Evolutionary conservation across 1,140 invertebrate genomes (phyloP).

Genomic region (Heliconius hermathena): DNA sequence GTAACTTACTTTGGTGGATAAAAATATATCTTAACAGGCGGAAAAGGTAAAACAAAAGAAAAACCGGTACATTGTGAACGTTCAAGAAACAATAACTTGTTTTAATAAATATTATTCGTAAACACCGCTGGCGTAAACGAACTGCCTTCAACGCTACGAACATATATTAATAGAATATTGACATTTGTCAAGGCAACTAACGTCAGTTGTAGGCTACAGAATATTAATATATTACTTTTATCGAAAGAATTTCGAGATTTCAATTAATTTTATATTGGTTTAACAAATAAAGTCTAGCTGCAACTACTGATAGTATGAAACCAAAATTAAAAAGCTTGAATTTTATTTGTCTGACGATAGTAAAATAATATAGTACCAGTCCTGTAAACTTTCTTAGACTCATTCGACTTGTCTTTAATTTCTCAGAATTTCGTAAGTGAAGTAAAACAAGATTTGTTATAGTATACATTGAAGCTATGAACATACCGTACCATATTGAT

Average conservation of each 20-base stretch:
- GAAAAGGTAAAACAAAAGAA: slow-evolving; percentile 13
- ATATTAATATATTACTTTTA: neutral
- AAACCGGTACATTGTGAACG: slow-evolving; percentile 13
- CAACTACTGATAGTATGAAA: too few relatives aligned
- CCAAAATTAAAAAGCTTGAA: neutral
- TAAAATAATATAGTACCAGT: neutral
- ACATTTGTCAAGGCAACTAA: slow-evolving; percentile 1
- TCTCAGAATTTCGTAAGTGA: too few relatives aligned
- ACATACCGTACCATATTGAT: too few relatives aligned
- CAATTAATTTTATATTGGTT: neutral
- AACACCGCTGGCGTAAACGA: slow-evolving; percentile 6
- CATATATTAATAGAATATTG: neutral
- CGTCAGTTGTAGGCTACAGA: neutral
- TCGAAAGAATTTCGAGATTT: neutral
- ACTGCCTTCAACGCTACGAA: neutral
- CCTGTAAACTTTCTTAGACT: too few relatives aligned
- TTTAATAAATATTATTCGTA: slow-evolving; percentile 10
- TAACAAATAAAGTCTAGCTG: neutral
- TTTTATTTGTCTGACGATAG: neutral
- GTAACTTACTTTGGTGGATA: neutral
- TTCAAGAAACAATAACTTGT: slow-evolving; percentile 16
- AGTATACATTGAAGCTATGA: too few relatives aligned
- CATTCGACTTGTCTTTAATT: too few relatives aligned
- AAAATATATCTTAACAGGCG: slow-evolving; percentile 1
- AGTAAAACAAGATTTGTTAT: too few relatives aligned